Percentiles rank a stretch among this genome's conserved stretches.
Evolutionary conservation across 2,113 vertebrate genomes (phyloP).

Genomic region (Kryptolebias marmoratus): DNA sequence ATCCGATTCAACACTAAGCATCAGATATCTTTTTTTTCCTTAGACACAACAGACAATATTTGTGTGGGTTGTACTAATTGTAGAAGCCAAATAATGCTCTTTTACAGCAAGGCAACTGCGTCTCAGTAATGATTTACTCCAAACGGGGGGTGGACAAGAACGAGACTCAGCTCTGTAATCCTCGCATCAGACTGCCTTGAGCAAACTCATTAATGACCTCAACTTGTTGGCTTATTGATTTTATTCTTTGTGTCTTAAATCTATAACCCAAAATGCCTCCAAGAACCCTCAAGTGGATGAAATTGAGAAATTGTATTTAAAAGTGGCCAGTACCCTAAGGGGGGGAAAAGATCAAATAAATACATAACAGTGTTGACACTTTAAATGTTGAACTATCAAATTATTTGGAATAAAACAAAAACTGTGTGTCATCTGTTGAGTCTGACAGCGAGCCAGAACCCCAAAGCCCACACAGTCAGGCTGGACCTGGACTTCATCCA

Average conservation of each 20-base stretch:
- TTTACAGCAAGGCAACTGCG: constrained; percentile 23
- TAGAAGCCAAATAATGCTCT: constrained; percentile 29
- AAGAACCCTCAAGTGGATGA: constrained; percentile 13
- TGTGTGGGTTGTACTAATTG: constrained; percentile 32
- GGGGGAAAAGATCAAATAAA: neutral
- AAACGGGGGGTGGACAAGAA: constrained; percentile 10
- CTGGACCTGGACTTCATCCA: constrained; percentile 49
- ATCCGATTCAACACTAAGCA: neutral
- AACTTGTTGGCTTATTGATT: constrained; percentile 60
- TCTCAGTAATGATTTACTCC: constrained; percentile 50
- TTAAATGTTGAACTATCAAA: neutral
- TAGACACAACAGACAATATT: neutral
- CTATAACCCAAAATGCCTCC: neutral
- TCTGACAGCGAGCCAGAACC: constrained; percentile 12
- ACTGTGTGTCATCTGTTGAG: constrained; percentile 41
- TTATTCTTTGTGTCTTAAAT: constrained; percentile 7
- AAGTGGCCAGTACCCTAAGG: neutral
- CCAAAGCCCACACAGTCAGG: neutral
- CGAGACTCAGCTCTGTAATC: constrained; percentile 56
- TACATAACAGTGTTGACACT: neutral
- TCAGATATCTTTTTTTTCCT: constrained; percentile 19
- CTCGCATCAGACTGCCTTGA: constrained; percentile 48
- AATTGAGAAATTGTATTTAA: constrained; percentile 4
- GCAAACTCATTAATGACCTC: constrained; percentile 53
- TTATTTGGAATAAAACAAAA: constrained; percentile 6